Evolutionary conservation across 64 coral and sea anemone species (phyloP).

Genomic region (Orbicella faveolata): DNA sequence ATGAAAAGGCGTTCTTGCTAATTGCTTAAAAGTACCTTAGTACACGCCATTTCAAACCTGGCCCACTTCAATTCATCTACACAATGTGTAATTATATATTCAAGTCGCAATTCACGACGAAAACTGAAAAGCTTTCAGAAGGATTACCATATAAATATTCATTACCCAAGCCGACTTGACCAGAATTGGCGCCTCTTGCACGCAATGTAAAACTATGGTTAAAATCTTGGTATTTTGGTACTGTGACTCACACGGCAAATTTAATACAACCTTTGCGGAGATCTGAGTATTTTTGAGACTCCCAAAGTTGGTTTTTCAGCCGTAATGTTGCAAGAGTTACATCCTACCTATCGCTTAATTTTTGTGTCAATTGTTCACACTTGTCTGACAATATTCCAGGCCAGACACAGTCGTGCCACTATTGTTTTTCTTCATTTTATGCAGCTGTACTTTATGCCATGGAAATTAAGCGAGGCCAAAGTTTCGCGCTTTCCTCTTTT

Average conservation of each 20-base stretch:
- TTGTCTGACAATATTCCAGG: neutral
- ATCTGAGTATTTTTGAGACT: neutral
- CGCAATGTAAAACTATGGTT: slow-evolving; percentile 13
- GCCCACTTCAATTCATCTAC: slow-evolving; percentile 21
- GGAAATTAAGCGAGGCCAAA: too few relatives aligned
- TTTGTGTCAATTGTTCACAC: neutral
- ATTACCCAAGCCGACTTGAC: neutral
- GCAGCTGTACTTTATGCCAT: too few relatives aligned
- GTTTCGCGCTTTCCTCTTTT: too few relatives aligned
- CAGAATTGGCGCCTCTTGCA: neutral
- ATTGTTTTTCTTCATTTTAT: neutral
- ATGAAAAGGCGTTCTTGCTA: neutral
- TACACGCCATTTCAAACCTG: slow-evolving; percentile 1
- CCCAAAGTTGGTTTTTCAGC: neutral
- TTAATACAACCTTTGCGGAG: neutral
- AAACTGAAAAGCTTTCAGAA: slow-evolving; percentile 6
- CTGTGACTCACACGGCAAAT: neutral
- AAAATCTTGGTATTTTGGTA: neutral
- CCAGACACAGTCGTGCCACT: neutral
- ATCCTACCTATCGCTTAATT: neutral
- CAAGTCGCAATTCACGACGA: slow-evolving; percentile 8
- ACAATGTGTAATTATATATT: slow-evolving; percentile 42
- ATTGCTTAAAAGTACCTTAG: neutral
- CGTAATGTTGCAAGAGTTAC: neutral
- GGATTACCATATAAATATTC: slow-evolving; percentile 32